Evolutionary conservation across 2,797 vertebrate species (phyloP), one percentile per base, ranked within the genome.

Genomic region (Benthosema pterotum): DNA sequence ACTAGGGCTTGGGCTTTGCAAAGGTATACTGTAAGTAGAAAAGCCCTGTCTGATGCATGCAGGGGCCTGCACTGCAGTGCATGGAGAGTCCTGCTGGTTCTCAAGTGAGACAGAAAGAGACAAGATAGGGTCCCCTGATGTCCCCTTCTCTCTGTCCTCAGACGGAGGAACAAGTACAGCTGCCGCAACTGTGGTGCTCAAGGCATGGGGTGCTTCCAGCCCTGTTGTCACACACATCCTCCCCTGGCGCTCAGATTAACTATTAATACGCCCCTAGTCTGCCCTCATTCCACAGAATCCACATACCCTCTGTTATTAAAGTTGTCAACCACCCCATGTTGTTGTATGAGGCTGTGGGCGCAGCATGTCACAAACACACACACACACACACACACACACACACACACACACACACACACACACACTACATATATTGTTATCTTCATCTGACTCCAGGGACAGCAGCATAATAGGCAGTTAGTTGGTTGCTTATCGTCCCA

Each of bases 181-280:
- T 0, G 18, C 42, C 45, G 68, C 71, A 84, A 83, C 78, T 85
- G 76, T 63, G 70, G n/a, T n/a, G n/a, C n/a, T 12, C 66, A 57
- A 52, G 18, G 49, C 66, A 69, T 25, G 57, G 49, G 56, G 60
- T 2, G 0, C 43, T 73, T 66, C 32, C 32, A 72, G 67, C 32
- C 32, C 7, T 11, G 5, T 57, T 22, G 38, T 74, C 62, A 69
- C 68, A 67, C 63, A 52, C 62, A 66, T 76, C 76, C 60, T 64
- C 14, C 32, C 48, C 56, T 62, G 48, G 25, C 48, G 78, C 58
- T 72, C 71, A 81, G 72, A 79, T 78, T 55, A 68, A 73, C 74
- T 78, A 79, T 81, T 77, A 83, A 84, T 82, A 84, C 72, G 32
- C 28, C 56, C 13, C 59, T n/a, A n/a, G n/a, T 66, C 69, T 75